phyloP scores from a whole-genome alignment of 2,113 vertebrate species.

The Nibea albiflora region DNA sequence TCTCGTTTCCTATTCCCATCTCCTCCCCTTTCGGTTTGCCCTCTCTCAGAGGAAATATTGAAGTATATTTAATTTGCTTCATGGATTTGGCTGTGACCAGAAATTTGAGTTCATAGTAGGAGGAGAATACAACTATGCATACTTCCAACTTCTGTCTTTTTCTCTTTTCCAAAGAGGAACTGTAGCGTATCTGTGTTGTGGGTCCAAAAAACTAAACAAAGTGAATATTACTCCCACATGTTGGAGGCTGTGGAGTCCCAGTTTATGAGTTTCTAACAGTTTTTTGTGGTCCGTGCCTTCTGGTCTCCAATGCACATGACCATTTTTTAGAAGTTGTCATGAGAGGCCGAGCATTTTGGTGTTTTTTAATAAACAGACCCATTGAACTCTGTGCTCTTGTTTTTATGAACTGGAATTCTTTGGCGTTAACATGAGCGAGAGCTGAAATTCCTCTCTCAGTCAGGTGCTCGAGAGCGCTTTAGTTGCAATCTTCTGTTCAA shows the following conservation, averaged over 20 bases:
- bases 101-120: slow-evolving; percentile 41
- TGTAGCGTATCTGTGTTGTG: slow-evolving; percentile 34
- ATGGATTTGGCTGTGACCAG: slow-evolving; percentile 43
- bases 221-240: slow-evolving; percentile 72
- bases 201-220: slow-evolving; percentile 34
- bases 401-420: slow-evolving; percentile 38
- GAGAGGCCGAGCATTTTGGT: slow-evolving; percentile 5
- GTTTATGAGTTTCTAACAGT: slow-evolving; percentile 39
- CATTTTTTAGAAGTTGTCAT: slow-evolving; percentile 47
- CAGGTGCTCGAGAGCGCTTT: slow-evolving; percentile 43
- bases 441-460: slow-evolving; percentile 50
- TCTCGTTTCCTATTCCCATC: slow-evolving; percentile 15
- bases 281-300: slow-evolving; percentile 39
- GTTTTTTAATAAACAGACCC: slow-evolving; percentile 45
- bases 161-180: slow-evolving; percentile 16
- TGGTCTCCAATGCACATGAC: slow-evolving; percentile 20
- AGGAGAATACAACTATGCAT: slow-evolving; percentile 37
- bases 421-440: slow-evolving; percentile 12
- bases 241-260: slow-evolving; percentile 24
- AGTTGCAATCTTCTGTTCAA: background rate
- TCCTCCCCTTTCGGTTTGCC: background rate
- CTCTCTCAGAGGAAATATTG: slow-evolving; percentile 51
- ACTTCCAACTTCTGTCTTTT: slow-evolving; percentile 47
- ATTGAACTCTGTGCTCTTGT: slow-evolving; percentile 41
- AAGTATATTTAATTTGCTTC: slow-evolving; percentile 45